Evolutionary conservation across 2,113 vertebrate genomes (phyloP).

Genomic region (Mungos mungo): DNA sequence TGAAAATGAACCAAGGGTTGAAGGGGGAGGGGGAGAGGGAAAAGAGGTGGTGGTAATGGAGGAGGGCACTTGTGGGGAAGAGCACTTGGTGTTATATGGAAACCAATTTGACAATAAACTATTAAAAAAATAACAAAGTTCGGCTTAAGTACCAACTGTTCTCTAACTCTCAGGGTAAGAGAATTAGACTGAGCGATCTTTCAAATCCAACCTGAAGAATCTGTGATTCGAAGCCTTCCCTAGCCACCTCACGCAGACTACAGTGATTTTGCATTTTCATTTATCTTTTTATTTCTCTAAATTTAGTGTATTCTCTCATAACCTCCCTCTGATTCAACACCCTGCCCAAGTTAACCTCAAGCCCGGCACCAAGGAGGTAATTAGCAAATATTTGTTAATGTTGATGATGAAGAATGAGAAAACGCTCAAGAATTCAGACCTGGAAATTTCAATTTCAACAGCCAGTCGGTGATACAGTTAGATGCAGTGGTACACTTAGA

Average conservation of each 20-base stretch:
- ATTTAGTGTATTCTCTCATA: background rate
- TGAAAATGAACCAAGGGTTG: too few species aligned
- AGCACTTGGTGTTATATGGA: too few species aligned
- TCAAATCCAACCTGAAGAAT: background rate
- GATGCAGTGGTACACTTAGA: background rate
- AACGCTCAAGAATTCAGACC: background rate
- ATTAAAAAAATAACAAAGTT: background rate
- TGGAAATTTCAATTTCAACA: background rate
- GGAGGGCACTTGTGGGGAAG: too few species aligned
- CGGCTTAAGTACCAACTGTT: slow-evolving; percentile 6
- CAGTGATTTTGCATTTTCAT: slow-evolving; percentile 48
- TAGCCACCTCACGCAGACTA: background rate
- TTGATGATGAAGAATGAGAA: background rate
- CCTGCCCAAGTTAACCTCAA: background rate
- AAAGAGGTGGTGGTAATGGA: too few species aligned
- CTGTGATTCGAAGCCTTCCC: background rate
- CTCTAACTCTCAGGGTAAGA: background rate
- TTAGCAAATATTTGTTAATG: slow-evolving; percentile 14
- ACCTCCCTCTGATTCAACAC: background rate
- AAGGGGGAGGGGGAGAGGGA: too few species aligned
- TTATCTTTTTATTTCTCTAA: background rate
- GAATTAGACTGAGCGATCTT: slow-evolving; percentile 32
- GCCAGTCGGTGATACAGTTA: background rate
- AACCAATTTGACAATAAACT: too few species aligned
- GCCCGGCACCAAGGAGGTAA: background rate